Conservation (phyloP, 2,113 vertebrate species). For the Macrotis lagotis region DNA sequence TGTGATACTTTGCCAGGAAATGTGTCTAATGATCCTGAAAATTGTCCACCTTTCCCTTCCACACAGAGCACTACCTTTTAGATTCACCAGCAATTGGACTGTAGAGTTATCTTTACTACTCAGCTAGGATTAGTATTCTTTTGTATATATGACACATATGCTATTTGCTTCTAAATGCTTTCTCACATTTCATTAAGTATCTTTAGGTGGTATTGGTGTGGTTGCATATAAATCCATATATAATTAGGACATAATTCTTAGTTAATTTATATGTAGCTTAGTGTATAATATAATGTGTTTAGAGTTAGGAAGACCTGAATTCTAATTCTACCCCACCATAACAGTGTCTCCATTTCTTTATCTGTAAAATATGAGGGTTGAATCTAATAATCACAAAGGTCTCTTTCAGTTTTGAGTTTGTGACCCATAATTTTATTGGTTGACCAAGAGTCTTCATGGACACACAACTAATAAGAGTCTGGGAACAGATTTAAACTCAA, state of each 20-base stretch:
- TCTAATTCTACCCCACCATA: not conserved
- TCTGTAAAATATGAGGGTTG: too few species aligned
- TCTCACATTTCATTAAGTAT: not conserved
- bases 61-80: conserved; percentile 13
- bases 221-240: not conserved
- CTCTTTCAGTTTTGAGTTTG: too few species aligned
- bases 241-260: not conserved
- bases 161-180: conserved; percentile 22
- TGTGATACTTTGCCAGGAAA: not conserved
- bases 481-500: too few species aligned
- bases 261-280: not conserved
- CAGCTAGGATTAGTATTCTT: not conserved
- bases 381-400: too few species aligned
- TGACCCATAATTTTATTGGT: too few species aligned
- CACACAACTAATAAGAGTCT: too few species aligned
- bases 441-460: too few species aligned
- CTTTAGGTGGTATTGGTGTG: not conserved
- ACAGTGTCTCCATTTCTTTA: too few species aligned
- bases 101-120: not conserved
- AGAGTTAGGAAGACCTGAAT: not conserved
- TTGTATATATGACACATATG: not conserved
- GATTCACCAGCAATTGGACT: not conserved
- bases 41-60: not conserved
- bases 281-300: not conserved
- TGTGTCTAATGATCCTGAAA: not conserved